Evolutionary conservation across 2,888 invertebrate genomes (phyloP).

Genomic region (Synanthedon tipuliformis): DNA sequence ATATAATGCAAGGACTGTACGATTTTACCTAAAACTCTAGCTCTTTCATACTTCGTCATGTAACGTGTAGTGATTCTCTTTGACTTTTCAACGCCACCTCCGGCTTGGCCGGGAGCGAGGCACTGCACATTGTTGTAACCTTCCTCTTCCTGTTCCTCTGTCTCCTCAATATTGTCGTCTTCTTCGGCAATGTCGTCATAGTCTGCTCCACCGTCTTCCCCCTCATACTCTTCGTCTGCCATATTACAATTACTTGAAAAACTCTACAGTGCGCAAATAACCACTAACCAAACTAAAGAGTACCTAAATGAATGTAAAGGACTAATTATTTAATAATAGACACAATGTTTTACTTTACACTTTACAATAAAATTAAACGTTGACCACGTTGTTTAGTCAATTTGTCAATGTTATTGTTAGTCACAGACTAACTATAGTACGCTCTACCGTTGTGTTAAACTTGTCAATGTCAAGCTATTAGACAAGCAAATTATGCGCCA

Average conservation of each 20-base stretch:
- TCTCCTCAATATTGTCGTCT: slow-evolving; percentile 87
- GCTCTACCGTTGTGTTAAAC: no score
- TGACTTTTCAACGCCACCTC: slow-evolving; percentile 84
- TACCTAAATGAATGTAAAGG: no score
- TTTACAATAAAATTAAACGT: no score
- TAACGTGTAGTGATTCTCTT: slow-evolving; percentile 97
- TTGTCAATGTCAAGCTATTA: no score
- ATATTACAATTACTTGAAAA: slow-evolving; percentile 63
- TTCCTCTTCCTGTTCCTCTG: slow-evolving; percentile 89
- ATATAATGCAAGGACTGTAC: slow-evolving; percentile 1
- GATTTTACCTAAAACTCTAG: slow-evolving; percentile 50
- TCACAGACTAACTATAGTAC: no score
- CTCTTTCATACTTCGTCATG: slow-evolving; percentile 89
- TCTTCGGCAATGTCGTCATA: slow-evolving; percentile 89
- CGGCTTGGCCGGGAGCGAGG: slow-evolving; percentile 81
- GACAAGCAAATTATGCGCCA: no score
- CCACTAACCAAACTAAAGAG: no score
- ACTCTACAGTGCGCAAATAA: no score
- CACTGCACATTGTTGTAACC: slow-evolving; percentile 84
- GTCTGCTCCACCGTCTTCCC: slow-evolving; percentile 84
- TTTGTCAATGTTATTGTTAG: no score
- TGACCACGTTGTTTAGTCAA: no score
- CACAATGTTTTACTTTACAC: no score
- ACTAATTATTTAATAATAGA: no score
- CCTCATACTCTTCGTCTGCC: slow-evolving; percentile 91